Percentiles rank a stretch among this genome's conserved stretches.
These are phyloP conservation scores for Gasterosteus nipponicus DNA, from an alignment of 2,113 vertebrate species.

Conservation along the genomic window DNA sequence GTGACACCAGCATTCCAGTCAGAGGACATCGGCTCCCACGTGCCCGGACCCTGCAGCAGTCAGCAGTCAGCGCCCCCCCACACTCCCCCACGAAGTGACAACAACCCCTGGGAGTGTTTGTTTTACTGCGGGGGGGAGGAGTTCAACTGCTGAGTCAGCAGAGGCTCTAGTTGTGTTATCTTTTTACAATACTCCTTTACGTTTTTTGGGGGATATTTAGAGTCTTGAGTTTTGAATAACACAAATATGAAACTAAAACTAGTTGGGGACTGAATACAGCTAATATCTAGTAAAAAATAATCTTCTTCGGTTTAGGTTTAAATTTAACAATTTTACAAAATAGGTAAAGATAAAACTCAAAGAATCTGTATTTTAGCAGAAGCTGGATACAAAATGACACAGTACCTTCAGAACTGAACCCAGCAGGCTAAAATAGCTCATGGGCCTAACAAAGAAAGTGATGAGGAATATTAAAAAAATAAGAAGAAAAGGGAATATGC, in stretches of 20 bases:
- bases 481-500: background rate
- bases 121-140: slow-evolving; percentile 29
- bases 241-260: background rate
- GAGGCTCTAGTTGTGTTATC: slow-evolving; percentile 18
- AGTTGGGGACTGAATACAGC: background rate
- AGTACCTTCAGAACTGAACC: background rate
- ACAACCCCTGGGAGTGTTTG: slow-evolving; percentile 26
- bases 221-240: background rate
- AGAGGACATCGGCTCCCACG: background rate
- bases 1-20: background rate
- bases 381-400: background rate
- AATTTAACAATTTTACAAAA: too few relatives aligned
- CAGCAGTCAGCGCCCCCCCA: slow-evolving; percentile 25
- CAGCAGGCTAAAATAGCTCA: background rate
- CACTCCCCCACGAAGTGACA: background rate
- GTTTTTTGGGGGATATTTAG: background rate
- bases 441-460: background rate
- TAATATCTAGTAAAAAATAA: background rate
- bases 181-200: background rate
- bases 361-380: background rate
- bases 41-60: slow-evolving; percentile 32
- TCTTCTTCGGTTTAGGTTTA: too few relatives aligned
- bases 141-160: slow-evolving; percentile 47
- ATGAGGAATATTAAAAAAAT: background rate
- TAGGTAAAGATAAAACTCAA: background rate